Percentiles rank a stretch among this genome's conserved stretches.
Evolutionary conservation across 2,888 invertebrate genomes (phyloP).

Genomic region (Amphimallon solstitiale): DNA sequence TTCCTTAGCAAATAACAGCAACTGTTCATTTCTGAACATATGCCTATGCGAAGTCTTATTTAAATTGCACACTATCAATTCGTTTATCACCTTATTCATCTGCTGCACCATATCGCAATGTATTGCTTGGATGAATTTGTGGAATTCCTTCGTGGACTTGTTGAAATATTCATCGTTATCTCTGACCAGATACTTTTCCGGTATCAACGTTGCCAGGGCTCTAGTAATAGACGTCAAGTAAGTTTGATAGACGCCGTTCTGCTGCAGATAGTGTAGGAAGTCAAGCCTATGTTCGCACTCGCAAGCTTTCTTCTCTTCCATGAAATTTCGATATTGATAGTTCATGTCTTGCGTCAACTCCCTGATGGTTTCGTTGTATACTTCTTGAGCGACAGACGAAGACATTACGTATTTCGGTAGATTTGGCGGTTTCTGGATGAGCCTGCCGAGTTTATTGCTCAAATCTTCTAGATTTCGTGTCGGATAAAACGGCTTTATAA

Average conservation of each 20-base stretch:
- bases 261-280: conserved; percentile 46
- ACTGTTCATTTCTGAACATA: conserved; percentile 35
- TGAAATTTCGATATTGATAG: conserved; percentile 51
- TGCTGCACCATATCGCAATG: conserved; percentile 54
- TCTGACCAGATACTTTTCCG: conserved; percentile 32
- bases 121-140: conserved; percentile 53
- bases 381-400: conserved; percentile 51
- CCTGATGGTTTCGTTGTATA: conserved; percentile 53
- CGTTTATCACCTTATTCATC: conserved; percentile 55
- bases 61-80: conserved; percentile 42
- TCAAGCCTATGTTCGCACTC: conserved; percentile 41
- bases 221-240: conserved; percentile 54
- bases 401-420: conserved; percentile 51
- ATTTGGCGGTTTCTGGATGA: conserved; percentile 44
- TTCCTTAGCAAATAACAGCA: conserved; percentile 57
- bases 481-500: conserved; percentile 53
- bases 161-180: conserved; percentile 4
- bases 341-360: conserved; percentile 54
- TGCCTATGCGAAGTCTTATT: conserved; percentile 31
- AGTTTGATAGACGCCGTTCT: conserved; percentile 49
- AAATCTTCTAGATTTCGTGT: conserved; percentile 55
- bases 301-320: conserved; percentile 45
- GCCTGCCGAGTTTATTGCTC: conserved; percentile 43
- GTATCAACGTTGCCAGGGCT: conserved; percentile 49
- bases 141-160: conserved; percentile 35